Evolutionary conservation across 1,140 invertebrate species (phyloP).

Genomic region (Temnothorax curvispinosus): DNA sequence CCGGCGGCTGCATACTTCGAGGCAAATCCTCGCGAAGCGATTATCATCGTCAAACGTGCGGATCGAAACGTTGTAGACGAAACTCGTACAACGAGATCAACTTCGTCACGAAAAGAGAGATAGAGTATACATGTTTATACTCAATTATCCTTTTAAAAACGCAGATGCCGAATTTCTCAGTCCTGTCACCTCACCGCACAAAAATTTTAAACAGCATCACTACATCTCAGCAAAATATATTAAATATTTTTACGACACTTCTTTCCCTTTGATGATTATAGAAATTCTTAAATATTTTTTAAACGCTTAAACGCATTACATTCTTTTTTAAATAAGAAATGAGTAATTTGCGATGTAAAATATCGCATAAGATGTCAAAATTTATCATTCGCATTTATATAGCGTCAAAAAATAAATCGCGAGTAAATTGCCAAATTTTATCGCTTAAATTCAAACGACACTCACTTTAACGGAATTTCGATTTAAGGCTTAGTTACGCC

Average conservation of each 20-base stretch:
- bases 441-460: background rate
- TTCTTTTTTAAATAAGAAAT: background rate
- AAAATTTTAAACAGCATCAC: background rate
- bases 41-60: slow-evolving; percentile 60
- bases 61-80: slow-evolving; percentile 23
- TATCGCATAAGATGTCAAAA: background rate
- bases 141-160: background rate
- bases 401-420: background rate
- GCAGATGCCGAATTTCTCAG: background rate
- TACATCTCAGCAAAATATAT: background rate
- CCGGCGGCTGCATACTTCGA: slow-evolving; percentile 57
- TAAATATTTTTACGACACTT: background rate
- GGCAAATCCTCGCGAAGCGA: slow-evolving; percentile 59
- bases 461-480: background rate
- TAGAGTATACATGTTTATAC: background rate
- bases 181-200: background rate
- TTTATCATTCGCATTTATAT: background rate
- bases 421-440: background rate
- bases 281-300: background rate
- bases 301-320: background rate
- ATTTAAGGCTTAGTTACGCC: slow-evolving; percentile 11
- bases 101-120: background rate
- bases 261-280: background rate
- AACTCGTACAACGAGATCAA: slow-evolving; percentile 1
- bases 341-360: background rate